Percentiles rank a stretch among this genome's conserved stretches.
phyloP scores from a whole-genome alignment of 2,888 invertebrate species.

The Tanytarsus gracilentus region DNA sequence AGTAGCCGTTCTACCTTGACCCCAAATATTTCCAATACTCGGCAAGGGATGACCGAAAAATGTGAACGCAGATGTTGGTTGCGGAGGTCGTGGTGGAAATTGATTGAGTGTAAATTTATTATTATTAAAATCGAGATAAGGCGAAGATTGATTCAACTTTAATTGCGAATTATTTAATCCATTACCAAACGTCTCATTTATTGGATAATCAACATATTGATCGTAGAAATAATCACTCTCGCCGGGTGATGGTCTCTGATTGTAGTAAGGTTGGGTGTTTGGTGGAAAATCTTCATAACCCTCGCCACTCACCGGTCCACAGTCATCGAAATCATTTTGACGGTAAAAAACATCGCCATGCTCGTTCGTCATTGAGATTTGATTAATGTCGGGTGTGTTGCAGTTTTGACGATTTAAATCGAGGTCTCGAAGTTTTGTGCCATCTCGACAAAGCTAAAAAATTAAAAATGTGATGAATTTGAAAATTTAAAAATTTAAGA shows the following conservation, averaged over 20 bases:
- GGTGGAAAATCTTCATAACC: slow-evolving; percentile 39
- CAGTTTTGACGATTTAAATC: slow-evolving; percentile 64
- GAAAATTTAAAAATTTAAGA: not conserved
- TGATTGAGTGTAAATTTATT: slow-evolving; percentile 37
- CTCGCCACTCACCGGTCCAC: slow-evolving; percentile 52
- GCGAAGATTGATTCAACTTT: slow-evolving; percentile 41
- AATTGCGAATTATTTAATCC: slow-evolving; percentile 32
- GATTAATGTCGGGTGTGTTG: slow-evolving; percentile 38
- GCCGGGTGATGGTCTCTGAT: slow-evolving; percentile 55
- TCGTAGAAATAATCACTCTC: slow-evolving; percentile 77
- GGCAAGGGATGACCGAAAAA: slow-evolving; percentile 80
- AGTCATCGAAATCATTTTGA: slow-evolving; percentile 48
- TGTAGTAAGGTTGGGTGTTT: slow-evolving; percentile 47
- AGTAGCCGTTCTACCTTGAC: slow-evolving; percentile 34
- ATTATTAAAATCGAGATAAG: slow-evolving; percentile 50
- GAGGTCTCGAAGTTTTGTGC: slow-evolving; percentile 63
- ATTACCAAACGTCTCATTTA: slow-evolving; percentile 49
- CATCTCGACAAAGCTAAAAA: slow-evolving; percentile 59
- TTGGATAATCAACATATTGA: slow-evolving; percentile 70
- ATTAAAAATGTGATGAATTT: not conserved
- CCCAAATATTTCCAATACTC: slow-evolving; percentile 57
- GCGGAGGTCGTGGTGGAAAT: slow-evolving; percentile 35
- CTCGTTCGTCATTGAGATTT: slow-evolving; percentile 53
- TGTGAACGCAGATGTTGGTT: slow-evolving; percentile 55
- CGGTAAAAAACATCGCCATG: slow-evolving; percentile 60